Base-by-base conservation (phyloP, 2,113 vertebrate genomes). In the Erinaceus europaeus region DNA sequence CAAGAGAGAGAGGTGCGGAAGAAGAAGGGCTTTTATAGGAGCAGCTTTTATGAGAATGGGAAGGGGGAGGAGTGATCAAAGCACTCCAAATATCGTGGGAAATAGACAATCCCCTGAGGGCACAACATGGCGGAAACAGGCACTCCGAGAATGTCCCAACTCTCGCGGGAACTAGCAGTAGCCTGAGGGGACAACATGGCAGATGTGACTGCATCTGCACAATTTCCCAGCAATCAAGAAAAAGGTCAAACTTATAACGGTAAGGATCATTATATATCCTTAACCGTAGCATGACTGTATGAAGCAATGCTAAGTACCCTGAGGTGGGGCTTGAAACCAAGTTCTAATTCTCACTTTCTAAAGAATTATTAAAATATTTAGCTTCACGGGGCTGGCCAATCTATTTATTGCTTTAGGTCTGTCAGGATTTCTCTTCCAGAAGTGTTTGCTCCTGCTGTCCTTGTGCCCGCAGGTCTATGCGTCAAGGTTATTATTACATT, bases 401-500 rank as follows among this genome's bases (percentile, higher is more conserved):
- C 46, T 65, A n/a, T 4, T 61, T 65, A n/a, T 4, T 61, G 40
- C 67, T 62, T 84, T 79, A 53, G 42, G 12, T 67, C 44, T 73
- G 27, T 69, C 25, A 52, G 38, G 17, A 65, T 78, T 95, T 91
- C 40, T 71, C 32, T 84, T 62, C n/a, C 48, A 74, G 84, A 75
- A 69, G n/a, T 82, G 32, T 85, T 88, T 79, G 90, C 75, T 89
- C n/a, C 74, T 77, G 59, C 29, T 69, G 64, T 88, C 42, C 69
- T 73, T 78, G 36, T 46, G 7, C 69, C 82, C 80, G 78, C 29
- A 44, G 64, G 20, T 65, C 29, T 57, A 90, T 89, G 44, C 73
- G 46, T 87, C 74, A 89, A 90, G 84, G 36, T 93, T 76, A 75
- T 91, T 53, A 68, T 62, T 69, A 48, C 44, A 89, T 9, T 61